Evolutionary conservation across 2,797 vertebrate species (phyloP).

Genomic region (Atherinosoma microstoma): DNA sequence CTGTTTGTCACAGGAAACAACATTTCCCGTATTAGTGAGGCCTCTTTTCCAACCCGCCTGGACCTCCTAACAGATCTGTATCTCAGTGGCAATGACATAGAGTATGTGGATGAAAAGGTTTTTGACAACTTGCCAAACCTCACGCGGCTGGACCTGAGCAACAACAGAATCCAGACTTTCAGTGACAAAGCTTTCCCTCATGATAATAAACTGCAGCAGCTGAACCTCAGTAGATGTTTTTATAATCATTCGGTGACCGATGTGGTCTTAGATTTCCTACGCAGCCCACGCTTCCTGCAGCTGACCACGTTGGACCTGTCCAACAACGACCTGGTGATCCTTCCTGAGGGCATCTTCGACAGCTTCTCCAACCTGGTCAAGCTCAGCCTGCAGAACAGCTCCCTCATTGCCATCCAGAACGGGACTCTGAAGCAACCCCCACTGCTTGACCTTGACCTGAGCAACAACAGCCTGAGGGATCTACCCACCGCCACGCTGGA

Average conservation of each 20-base stretch:
- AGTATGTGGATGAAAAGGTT: slow-evolving; percentile 77
- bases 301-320: slow-evolving; percentile 82
- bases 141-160: slow-evolving; percentile 88
- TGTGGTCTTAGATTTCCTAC: slow-evolving; percentile 59
- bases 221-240: slow-evolving; percentile 84
- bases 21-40: slow-evolving; percentile 76
- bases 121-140: slow-evolving; percentile 88
- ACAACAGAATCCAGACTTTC: slow-evolving; percentile 85
- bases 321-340: slow-evolving; percentile 84
- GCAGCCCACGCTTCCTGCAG: slow-evolving; percentile 67
- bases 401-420: slow-evolving; percentile 84
- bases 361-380: slow-evolving; percentile 78
- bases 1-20: slow-evolving; percentile 89
- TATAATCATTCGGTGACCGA: slow-evolving; percentile 53
- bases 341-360: slow-evolving; percentile 80
- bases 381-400: slow-evolving; percentile 91
- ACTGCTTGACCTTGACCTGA: slow-evolving; percentile 87
- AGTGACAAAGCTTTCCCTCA: slow-evolving; percentile 81
- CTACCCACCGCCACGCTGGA: slow-evolving; percentile 78
- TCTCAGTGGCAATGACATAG: slow-evolving; percentile 88
- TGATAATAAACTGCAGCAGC: slow-evolving; percentile 80
- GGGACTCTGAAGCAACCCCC: slow-evolving; percentile 79
- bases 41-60: slow-evolving; percentile 84
- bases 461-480: slow-evolving; percentile 86
- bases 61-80: slow-evolving; percentile 85